Conservation (phyloP, 2,888 invertebrate species). For the Linnaemya tessellans region DNA sequence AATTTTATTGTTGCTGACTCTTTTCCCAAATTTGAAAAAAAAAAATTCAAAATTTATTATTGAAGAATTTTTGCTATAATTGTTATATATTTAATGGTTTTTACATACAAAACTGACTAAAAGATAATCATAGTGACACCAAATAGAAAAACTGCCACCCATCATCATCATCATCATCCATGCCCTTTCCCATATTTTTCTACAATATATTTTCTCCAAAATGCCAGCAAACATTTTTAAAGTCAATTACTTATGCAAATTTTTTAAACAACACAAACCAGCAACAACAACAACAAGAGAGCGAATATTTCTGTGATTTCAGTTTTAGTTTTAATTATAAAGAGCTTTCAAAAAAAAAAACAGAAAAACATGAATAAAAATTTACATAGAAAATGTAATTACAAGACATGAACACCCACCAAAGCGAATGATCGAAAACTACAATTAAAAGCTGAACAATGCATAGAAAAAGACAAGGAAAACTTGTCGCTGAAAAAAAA, state of each 20-base stretch:
- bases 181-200: not conserved
- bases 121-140: not conserved
- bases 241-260: slow-evolving; percentile 69
- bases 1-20: too few species aligned
- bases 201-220: not conserved
- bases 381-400: slow-evolving; percentile 60
- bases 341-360: slow-evolving; percentile 12
- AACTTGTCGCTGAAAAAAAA: not conserved
- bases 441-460: slow-evolving; percentile 16
- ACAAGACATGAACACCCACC: slow-evolving; percentile 53
- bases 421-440: slow-evolving; percentile 13
- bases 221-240: slow-evolving; percentile 22
- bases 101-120: too few species aligned
- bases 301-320: slow-evolving; percentile 54
- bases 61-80: too few species aligned
- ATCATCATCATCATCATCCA: too few species aligned
- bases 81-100: too few species aligned
- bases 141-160: not conserved
- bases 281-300: not conserved
- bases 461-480: not conserved
- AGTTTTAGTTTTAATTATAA: slow-evolving; percentile 61
- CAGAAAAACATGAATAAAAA: slow-evolving; percentile 32
- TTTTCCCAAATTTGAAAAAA: too few species aligned
- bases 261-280: slow-evolving; percentile 6
- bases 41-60: too few species aligned